Conservation (phyloP, 1,140 invertebrate species). For the Solenopsis fugax region DNA sequence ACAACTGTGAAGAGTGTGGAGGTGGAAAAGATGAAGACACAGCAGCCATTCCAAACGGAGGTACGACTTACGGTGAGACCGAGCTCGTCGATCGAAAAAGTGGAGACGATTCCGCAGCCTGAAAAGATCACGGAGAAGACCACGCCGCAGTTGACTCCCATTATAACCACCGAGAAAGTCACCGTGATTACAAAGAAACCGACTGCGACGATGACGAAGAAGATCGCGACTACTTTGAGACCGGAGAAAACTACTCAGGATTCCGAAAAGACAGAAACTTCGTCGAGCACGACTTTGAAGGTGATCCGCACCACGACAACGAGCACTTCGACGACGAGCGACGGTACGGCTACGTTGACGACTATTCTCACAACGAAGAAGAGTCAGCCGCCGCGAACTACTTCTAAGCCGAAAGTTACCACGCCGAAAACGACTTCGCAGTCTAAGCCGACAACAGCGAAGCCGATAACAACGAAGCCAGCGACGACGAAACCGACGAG, state of each 20-base stretch:
- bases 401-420: constrained; percentile 72
- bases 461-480: constrained; percentile 11
- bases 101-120: constrained; percentile 24
- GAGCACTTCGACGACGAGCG: constrained; percentile 4
- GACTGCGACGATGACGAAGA: constrained; percentile 68
- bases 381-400: constrained; percentile 70
- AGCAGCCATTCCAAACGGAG: constrained; percentile 59
- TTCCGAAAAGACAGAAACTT: constrained; percentile 13
- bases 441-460: constrained; percentile 51
- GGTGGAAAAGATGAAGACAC: constrained; percentile 56
- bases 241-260: constrained; percentile 60
- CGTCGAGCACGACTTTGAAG: constrained; percentile 55
- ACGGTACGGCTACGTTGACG: constrained; percentile 73
- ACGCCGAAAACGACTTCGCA: constrained; percentile 61
- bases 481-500: constrained; percentile 43
- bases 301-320: not conserved
- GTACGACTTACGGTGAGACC: constrained; percentile 70
- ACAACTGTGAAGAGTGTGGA: constrained; percentile 82
- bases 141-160: constrained; percentile 32
- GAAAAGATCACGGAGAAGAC: constrained; percentile 52
- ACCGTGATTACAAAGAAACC: constrained; percentile 64
- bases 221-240: constrained; percentile 76
- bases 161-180: constrained; percentile 64
- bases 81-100: constrained; percentile 63
- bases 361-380: constrained; percentile 72